Conservation (phyloP, 2,797 vertebrate species). For the Erithacus rubecula region DNA sequence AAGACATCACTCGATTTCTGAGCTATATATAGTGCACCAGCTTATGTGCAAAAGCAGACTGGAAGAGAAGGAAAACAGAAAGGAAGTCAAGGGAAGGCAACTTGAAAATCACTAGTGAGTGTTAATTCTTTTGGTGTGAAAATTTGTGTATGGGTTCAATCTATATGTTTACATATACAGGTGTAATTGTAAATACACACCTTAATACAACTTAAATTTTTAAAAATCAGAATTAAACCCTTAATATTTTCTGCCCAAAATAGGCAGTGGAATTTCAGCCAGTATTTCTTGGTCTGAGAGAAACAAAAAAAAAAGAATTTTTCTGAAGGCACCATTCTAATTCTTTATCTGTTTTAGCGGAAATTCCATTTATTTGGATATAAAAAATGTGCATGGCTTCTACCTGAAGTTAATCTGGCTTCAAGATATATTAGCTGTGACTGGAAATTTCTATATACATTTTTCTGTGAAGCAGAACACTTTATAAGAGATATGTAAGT, state of each 20-base stretch:
- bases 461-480: neutral
- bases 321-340: neutral
- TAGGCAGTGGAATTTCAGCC: neutral
- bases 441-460: neutral
- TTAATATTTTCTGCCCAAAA: neutral
- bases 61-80: neutral
- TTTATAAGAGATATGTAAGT: neutral
- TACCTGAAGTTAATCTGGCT: neutral
- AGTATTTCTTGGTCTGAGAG: neutral
- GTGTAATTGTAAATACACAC: neutral
- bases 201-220: neutral
- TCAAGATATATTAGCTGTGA: neutral
- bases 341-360: neutral
- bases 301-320: neutral
- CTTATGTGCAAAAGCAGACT: neutral
- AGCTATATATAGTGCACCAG: neutral
- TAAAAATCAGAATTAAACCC: neutral
- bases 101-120: neutral
- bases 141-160: neutral
- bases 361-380: neutral
- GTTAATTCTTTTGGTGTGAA: neutral
- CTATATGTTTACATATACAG: neutral
- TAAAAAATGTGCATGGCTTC: neutral
- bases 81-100: neutral
- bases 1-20: neutral